phyloP scores from a whole-genome alignment of 2,113 vertebrate genomes.

The Monarcha castaneiventris region DNA sequence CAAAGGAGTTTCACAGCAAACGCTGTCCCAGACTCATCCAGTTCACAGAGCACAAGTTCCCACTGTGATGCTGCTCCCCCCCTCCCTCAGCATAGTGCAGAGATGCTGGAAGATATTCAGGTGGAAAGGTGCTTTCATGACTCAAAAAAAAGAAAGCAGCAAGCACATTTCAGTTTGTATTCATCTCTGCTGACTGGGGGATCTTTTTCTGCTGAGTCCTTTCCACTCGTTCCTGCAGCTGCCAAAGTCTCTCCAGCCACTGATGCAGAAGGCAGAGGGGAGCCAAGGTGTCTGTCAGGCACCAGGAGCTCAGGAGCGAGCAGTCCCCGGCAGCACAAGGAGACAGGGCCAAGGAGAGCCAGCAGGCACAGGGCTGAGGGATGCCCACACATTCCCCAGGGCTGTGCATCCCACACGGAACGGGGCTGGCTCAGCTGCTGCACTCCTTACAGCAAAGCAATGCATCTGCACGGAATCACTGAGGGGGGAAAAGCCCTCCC shows the following conservation, averaged over 20 bases:
- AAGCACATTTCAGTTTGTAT: neutral
- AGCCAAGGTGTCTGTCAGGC: neutral
- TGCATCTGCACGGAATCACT: accelerated
- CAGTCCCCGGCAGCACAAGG: neutral
- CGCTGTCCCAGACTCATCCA: neutral
- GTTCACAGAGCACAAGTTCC: neutral
- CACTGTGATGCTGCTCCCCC: neutral
- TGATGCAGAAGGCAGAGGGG: neutral
- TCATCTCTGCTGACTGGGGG: neutral
- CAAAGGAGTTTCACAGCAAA: neutral
- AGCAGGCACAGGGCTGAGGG: accelerated
- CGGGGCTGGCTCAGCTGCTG: accelerated
- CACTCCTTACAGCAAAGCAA: accelerated
- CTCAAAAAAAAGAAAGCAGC: neutral
- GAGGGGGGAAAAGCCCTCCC: neutral
- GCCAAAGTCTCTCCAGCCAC: neutral
- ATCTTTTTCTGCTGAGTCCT: neutral
- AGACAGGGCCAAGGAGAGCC: accelerated
- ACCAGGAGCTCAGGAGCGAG: neutral
- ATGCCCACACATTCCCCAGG: accelerated
- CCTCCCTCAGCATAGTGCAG: neutral
- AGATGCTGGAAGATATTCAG: neutral
- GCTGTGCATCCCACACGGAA: accelerated
- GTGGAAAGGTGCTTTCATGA: neutral
- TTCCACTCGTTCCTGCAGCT: neutral